Evolutionary conservation across 2,888 invertebrate species (phyloP).

Genomic region (Chalcosyrphus nemorum): DNA sequence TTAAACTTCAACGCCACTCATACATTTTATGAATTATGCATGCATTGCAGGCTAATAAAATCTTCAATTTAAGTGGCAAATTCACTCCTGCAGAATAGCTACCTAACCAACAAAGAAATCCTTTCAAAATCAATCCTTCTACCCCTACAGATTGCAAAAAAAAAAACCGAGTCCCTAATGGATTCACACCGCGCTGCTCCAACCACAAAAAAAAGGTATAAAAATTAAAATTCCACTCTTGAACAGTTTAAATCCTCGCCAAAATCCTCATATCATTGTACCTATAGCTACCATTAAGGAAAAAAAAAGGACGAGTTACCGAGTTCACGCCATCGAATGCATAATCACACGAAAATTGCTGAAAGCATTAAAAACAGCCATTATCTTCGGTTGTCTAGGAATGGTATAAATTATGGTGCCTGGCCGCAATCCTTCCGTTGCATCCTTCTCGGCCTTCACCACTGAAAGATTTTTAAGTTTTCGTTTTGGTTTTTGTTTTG

Average conservation of each 20-base stretch:
- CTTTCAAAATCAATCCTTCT: neutral
- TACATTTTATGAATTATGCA: neutral
- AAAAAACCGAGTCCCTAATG: slow-evolving; percentile 2
- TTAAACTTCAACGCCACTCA: neutral
- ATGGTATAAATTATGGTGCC: slow-evolving; percentile 60
- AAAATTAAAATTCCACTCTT: neutral
- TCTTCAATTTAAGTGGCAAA: neutral
- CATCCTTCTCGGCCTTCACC: slow-evolving; percentile 23
- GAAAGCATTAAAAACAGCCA: slow-evolving; percentile 67
- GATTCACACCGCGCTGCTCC: slow-evolving; percentile 10
- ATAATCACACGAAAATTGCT: slow-evolving; percentile 63
- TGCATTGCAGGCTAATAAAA: slow-evolving; percentile 8
- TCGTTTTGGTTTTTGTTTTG: neutral
- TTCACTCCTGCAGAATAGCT: neutral
- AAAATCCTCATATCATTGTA: slow-evolving; percentile 37
- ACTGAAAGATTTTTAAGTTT: slow-evolving; percentile 8
- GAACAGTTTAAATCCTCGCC: slow-evolving; percentile 13
- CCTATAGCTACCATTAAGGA: slow-evolving; percentile 26
- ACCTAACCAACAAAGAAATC: slow-evolving; percentile 1
- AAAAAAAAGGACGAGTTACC: slow-evolving; percentile 2
- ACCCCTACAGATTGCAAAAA: neutral
- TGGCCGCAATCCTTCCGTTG: slow-evolving; percentile 57
- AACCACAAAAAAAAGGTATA: slow-evolving; percentile 1
- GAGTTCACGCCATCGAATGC: slow-evolving; percentile 43
- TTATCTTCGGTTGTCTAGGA: slow-evolving; percentile 69